phyloP scores from a whole-genome alignment of 2,888 invertebrate genomes.

The Aplocera efformata region DNA sequence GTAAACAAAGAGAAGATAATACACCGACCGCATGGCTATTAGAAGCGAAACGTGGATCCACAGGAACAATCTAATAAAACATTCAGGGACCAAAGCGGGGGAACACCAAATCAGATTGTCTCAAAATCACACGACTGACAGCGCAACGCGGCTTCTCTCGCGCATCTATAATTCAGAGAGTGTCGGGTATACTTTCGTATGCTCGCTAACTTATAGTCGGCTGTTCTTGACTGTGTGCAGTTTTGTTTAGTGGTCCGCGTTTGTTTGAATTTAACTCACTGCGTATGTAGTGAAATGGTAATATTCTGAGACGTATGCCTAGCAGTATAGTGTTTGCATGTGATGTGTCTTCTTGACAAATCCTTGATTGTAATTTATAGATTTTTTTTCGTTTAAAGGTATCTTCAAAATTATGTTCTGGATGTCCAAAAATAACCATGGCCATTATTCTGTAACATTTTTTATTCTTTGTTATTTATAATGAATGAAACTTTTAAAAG shows the following conservation, averaged over 20 bases:
- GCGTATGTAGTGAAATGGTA: slow-evolving; percentile 24
- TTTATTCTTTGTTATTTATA: no score
- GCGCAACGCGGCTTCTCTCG: slow-evolving; percentile 54
- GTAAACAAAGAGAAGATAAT: slow-evolving; percentile 43
- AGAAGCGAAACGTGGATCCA: slow-evolving; percentile 55
- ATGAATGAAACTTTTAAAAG: no score
- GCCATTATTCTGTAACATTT: no score
- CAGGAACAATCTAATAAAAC: slow-evolving; percentile 68
- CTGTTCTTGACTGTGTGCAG: slow-evolving; percentile 41
- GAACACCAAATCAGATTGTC: slow-evolving; percentile 78
- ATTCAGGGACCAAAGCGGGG: slow-evolving; percentile 74
- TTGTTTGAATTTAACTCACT: slow-evolving; percentile 29
- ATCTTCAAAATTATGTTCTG: no score
- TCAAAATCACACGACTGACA: slow-evolving; percentile 76
- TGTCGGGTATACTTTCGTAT: slow-evolving; percentile 52
- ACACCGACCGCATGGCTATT: slow-evolving; percentile 59
- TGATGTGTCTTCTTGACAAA: no score
- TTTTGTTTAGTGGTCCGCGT: slow-evolving; percentile 33
- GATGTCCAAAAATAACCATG: no score
- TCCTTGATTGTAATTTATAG: no score
- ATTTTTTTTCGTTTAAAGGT: no score
- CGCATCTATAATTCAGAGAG: slow-evolving; percentile 73
- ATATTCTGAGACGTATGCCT: no score
- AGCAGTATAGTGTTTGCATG: no score
- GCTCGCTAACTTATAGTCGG: slow-evolving; percentile 50